These are phyloP conservation scores for Cyaniris semiargus DNA, from an alignment of 2,888 invertebrate genomes.

Conservation along the genomic window DNA sequence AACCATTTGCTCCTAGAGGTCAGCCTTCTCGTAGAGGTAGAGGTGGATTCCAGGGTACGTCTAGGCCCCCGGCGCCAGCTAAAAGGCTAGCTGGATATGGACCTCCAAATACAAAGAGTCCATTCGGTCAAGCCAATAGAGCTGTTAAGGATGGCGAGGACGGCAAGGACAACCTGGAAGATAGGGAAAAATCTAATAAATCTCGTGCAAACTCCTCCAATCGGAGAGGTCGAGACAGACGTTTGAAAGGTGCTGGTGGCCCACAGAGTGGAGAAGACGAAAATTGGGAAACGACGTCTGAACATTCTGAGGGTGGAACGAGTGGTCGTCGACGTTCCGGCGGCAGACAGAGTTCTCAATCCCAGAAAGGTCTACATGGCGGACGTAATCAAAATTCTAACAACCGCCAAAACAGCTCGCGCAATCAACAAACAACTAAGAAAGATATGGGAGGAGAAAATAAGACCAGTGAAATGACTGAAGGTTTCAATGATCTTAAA, in stretches of 20 bases:
- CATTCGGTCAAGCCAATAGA: slow-evolving; percentile 81
- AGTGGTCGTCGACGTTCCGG: slow-evolving; percentile 59
- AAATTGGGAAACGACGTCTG: slow-evolving; percentile 91
- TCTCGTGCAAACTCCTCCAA: slow-evolving; percentile 84
- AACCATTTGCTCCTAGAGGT: slow-evolving; percentile 92
- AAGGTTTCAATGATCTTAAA: slow-evolving; percentile 70
- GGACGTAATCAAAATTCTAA: slow-evolving; percentile 61
- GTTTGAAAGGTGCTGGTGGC: slow-evolving; percentile 61
- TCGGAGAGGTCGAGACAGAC: slow-evolving; percentile 74
- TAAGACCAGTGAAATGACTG: slow-evolving; percentile 64
- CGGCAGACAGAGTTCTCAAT: slow-evolving; percentile 54
- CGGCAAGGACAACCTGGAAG: slow-evolving; percentile 72
- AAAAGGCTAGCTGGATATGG: slow-evolving; percentile 88
- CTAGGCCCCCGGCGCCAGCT: slow-evolving; percentile 73
- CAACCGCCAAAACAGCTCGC: slow-evolving; percentile 60
- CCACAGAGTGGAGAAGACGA: slow-evolving; percentile 79
- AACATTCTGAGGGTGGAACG: slow-evolving; percentile 84
- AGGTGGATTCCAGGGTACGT: slow-evolving; percentile 77
- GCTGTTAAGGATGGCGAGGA: slow-evolving; percentile 68
- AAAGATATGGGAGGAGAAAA: slow-evolving; percentile 59
- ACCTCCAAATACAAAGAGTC: slow-evolving; percentile 89
- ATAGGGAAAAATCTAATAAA: slow-evolving; percentile 84
- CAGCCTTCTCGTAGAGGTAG: slow-evolving; percentile 94
- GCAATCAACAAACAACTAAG: slow-evolving; percentile 57
- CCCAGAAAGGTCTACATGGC: slow-evolving; percentile 58